Percentiles rank a stretch among this genome's conserved stretches.
Conservation (phyloP, 2,888 invertebrate genomes). For the Tiliacea aurago region DNA sequence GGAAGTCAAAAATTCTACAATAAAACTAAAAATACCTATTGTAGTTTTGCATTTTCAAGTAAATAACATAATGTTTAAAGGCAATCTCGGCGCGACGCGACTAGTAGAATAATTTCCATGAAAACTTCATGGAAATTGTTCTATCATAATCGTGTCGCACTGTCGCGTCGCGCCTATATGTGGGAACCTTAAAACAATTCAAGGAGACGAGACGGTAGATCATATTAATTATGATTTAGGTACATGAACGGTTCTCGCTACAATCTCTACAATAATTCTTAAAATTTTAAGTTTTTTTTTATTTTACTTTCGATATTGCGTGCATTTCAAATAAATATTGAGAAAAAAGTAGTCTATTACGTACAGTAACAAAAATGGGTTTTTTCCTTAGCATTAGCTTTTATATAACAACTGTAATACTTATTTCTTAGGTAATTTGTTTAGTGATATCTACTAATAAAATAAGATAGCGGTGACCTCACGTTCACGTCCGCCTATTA, state of each 20-base stretch:
- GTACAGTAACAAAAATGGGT: not conserved
- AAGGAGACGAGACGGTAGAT: not conserved
- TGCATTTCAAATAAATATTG: not conserved
- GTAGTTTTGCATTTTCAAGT: not conserved
- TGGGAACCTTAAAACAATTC: not conserved
- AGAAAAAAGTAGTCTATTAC: not conserved
- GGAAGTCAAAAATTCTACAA: not conserved
- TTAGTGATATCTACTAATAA: not conserved
- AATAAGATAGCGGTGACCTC: conserved; percentile 3
- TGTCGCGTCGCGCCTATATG: no score
- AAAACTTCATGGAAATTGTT: no score
- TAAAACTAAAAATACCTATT: not conserved
- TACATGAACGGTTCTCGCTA: not conserved
- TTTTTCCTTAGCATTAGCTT: not conserved
- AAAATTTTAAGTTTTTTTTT: not conserved
- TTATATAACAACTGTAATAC: not conserved
- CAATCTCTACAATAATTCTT: not conserved
- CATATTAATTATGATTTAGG: not conserved
- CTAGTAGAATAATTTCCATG: no score
- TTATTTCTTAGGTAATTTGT: conserved; percentile 2
- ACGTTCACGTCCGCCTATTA: not conserved
- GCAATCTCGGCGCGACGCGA: no score
- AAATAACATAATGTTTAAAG: not conserved
- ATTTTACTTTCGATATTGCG: not conserved
- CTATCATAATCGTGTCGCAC: no score